Conservation (phyloP, 2,888 invertebrate species). For the Digitonthophagus gazella region DNA sequence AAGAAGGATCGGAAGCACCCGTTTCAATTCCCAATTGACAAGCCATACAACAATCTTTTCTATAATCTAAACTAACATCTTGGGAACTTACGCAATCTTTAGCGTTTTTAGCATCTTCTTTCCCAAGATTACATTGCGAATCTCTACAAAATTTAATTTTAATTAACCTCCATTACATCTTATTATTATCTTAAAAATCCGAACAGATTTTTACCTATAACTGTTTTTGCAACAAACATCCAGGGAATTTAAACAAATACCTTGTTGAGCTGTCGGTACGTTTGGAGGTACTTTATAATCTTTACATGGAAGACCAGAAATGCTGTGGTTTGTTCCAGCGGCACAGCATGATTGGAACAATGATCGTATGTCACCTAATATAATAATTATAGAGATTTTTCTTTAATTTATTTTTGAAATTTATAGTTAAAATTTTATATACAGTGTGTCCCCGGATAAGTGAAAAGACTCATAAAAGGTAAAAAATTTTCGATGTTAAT, state of each 20-base stretch:
- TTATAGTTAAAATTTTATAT: too few relatives aligned
- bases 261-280: conserved; percentile 58
- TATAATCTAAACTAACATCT: conserved; percentile 27
- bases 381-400: too few relatives aligned
- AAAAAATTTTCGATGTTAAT: too few relatives aligned
- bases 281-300: conserved; percentile 49
- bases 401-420: too few relatives aligned
- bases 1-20: conserved; percentile 57
- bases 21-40: conserved; percentile 64
- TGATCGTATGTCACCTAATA: conserved; percentile 19
- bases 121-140: conserved; percentile 55
- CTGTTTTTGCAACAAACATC: conserved; percentile 63
- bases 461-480: too few relatives aligned
- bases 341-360: conserved; percentile 41
- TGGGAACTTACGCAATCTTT: conserved; percentile 42
- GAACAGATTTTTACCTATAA: conserved; percentile 46
- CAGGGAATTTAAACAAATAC: conserved; percentile 61
- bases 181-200: background rate
- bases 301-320: conserved; percentile 42
- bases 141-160: conserved; percentile 49
- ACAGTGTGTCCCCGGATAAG: too few relatives aligned
- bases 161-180: too few relatives aligned
- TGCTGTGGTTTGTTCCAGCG: conserved; percentile 46
- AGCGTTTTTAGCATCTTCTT: conserved; percentile 53
- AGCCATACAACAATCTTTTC: conserved; percentile 60